Evolutionary conservation across 2,113 vertebrate species (phyloP).

Genomic region (Pelobates fuscus): DNA sequence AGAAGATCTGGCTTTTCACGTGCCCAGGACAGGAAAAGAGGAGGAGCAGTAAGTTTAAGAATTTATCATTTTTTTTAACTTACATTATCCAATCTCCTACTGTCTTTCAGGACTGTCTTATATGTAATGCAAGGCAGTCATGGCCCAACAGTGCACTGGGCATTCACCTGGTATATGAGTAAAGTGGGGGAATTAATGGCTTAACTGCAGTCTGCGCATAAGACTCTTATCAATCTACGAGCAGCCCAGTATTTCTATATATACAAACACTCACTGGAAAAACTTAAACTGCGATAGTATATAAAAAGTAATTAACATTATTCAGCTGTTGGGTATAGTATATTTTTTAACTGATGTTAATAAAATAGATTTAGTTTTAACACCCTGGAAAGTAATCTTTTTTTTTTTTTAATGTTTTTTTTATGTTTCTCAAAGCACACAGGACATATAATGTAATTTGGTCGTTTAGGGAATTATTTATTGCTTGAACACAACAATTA

Average conservation of each 20-base stretch:
- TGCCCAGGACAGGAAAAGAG: too few species aligned
- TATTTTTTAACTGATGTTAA: constrained; percentile 46
- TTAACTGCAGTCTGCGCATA: too few species aligned
- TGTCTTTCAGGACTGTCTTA: too few species aligned
- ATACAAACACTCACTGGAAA: background rate
- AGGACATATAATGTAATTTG: constrained; percentile 39
- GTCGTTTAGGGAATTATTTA: constrained; percentile 40
- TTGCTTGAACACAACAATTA: constrained; percentile 35
- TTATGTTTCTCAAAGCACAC: constrained; percentile 28
- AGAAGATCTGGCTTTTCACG: too few species aligned
- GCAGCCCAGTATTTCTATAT: constrained; percentile 19
- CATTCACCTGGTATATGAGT: too few species aligned
- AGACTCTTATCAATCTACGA: too few species aligned
- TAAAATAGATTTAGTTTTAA: constrained; percentile 49
- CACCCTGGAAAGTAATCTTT: constrained; percentile 27
- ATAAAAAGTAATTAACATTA: constrained; percentile 48
- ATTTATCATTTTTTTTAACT: too few species aligned
- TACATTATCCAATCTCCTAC: too few species aligned
- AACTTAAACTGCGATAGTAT: constrained; percentile 16
- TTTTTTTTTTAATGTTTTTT: constrained; percentile 43
- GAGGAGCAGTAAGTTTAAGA: too few species aligned
- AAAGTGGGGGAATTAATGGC: too few species aligned
- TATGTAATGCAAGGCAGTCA: too few species aligned
- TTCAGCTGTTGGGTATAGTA: constrained; percentile 34
- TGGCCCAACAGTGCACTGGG: too few species aligned